Conservation (phyloP, 2,888 invertebrate genomes). For the Caenorhabditis drosophilae region DNA sequence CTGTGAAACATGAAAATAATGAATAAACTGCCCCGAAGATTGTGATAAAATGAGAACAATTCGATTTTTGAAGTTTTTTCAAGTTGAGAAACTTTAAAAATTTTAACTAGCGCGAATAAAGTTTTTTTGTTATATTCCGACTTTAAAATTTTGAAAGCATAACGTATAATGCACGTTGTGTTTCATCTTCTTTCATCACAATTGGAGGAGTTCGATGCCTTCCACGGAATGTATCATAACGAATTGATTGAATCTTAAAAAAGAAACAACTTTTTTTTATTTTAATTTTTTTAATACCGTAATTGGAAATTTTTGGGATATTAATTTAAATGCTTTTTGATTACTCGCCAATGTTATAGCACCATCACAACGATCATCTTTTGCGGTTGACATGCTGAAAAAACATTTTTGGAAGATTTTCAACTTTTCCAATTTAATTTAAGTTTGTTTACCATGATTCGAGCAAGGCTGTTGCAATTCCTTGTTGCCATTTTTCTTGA, state of each 20-base stretch:
- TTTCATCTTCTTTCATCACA: conserved; percentile 17
- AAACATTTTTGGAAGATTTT: background rate
- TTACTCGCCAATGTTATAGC: conserved; percentile 8
- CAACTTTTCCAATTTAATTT: background rate
- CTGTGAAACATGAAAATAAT: too few species aligned
- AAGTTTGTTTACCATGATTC: conserved; percentile 36
- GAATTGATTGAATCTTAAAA: conserved; percentile 36
- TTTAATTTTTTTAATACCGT: conserved; percentile 2
- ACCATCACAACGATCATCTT: conserved; percentile 9
- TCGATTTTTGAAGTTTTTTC: too few species aligned
- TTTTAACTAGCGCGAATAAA: too few species aligned
- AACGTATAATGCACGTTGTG: conserved; percentile 30
- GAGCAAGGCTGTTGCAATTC: conserved; percentile 32
- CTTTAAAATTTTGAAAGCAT: conserved; percentile 25
- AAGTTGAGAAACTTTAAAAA: too few species aligned
- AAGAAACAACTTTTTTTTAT: background rate
- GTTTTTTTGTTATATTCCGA: too few species aligned
- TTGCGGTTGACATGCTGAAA: conserved; percentile 7
- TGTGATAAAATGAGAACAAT: too few species aligned
- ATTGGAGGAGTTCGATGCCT: conserved; percentile 43
- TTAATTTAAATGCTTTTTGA: conserved; percentile 1
- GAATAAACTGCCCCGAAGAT: too few species aligned
- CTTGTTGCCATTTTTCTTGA: conserved; percentile 25
- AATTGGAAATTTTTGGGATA: conserved; percentile 4
- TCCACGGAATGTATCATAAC: conserved; percentile 44